Percentiles rank a stretch among this genome's conserved stretches.
Conservation (phyloP, 1,140 invertebrate genomes). For the Hycleus cichorii region DNA sequence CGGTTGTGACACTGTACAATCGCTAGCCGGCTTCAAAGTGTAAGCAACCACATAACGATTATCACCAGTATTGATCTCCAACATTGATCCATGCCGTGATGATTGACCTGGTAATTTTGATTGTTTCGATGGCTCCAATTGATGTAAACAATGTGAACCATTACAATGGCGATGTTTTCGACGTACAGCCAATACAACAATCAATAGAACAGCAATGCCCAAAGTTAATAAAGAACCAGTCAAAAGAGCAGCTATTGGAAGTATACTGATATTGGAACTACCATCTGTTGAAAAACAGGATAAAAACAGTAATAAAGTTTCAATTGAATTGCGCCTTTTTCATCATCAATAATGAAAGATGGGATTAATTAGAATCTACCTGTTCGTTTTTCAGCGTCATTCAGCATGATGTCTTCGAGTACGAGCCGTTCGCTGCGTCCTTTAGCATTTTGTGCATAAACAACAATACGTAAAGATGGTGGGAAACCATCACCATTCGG, state of each 20-base stretch:
- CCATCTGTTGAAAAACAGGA: conserved; percentile 45
- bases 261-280: conserved; percentile 49
- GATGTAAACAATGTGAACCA: conserved; percentile 34
- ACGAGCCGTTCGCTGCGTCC: conserved; percentile 73
- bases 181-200: conserved; percentile 50
- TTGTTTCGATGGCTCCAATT: conserved; percentile 34
- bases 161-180: conserved; percentile 39
- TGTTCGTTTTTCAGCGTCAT: conserved; percentile 77
- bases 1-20: conserved; percentile 23
- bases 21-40: conserved; percentile 45
- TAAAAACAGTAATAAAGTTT: no score
- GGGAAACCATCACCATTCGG: conserved; percentile 27
- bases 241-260: conserved; percentile 53
- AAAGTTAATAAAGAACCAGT: conserved; percentile 54
- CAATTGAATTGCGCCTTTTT: no score
- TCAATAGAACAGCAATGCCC: conserved; percentile 53
- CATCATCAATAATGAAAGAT: no score
- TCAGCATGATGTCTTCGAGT: conserved; percentile 77
- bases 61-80: conserved; percentile 52
- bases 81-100: conserved; percentile 40
- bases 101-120: conserved; percentile 30
- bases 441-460: conserved; percentile 81
- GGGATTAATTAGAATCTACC: conserved; percentile 45
- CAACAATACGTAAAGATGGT: conserved; percentile 62
- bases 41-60: conserved; percentile 53